Evolutionary conservation across 2,113 vertebrate genomes (phyloP).

Genomic region (Noctilio leporinus): DNA sequence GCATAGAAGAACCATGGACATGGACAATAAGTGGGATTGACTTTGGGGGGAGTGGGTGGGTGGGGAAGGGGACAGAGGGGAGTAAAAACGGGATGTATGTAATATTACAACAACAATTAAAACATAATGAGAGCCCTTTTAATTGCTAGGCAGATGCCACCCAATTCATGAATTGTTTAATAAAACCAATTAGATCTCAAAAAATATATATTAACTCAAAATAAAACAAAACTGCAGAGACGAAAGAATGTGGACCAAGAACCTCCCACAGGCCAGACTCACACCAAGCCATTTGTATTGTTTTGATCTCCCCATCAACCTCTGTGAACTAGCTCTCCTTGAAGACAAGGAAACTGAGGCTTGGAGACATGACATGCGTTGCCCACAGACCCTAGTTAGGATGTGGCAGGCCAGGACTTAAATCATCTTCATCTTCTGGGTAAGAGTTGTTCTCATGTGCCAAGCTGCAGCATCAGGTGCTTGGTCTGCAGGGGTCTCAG

Average conservation of each 20-base stretch:
- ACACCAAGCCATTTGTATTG: not conserved
- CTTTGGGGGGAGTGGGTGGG: too few species aligned
- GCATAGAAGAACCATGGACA: too few species aligned
- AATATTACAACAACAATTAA: not conserved
- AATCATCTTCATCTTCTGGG: not conserved
- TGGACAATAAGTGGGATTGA: too few species aligned
- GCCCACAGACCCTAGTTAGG: not conserved
- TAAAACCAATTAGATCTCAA: not conserved
- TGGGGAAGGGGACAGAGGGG: too few species aligned
- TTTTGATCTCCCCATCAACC: not conserved
- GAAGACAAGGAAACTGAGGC: not conserved
- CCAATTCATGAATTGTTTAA: not conserved
- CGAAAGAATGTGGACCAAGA: not conserved
- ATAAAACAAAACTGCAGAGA: not conserved
- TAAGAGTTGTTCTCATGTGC: not conserved
- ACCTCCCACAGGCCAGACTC: not conserved
- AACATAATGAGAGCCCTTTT: not conserved
- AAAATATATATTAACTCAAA: not conserved
- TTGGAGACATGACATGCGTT: not conserved
- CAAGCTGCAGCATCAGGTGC: fast-evolving
- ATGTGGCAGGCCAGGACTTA: not conserved
- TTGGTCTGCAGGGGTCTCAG: not conserved
- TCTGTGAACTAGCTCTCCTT: not conserved
- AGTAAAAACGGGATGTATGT: too few species aligned
- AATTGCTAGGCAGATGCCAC: not conserved